Base-by-base conservation (phyloP, 2,113 vertebrate genomes). In the Phodopus roborovskii region DNA sequence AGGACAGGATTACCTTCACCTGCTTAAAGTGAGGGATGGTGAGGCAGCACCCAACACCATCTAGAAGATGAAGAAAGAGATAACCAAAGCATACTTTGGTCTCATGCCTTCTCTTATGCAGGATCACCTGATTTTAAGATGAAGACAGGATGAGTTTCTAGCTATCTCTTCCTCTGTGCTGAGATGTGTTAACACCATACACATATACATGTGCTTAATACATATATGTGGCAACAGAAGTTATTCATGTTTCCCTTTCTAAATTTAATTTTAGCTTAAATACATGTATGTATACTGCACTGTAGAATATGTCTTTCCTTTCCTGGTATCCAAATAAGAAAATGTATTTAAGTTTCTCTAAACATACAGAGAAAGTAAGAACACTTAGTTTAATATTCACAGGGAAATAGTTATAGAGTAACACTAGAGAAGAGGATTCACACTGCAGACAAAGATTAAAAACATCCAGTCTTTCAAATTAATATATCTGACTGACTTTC, bases 401-500 rank as follows among this genome's bases (percentile, higher is more conserved):
- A 92, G 60, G 94, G 78, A 93, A 78, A 97, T 94, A 95, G 95
- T 97, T 92, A 96, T 73, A 48, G 95, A 97, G 91, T 98, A 97
- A 96, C 92, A 96, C n/a, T 85, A 10, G 17, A 96, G 84, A 92
- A n/a, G 17, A 92, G 60, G 53, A 90, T 95, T 97, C 94, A 95
- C 30, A 95, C 22, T 90, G 88, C 2, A 62, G 84, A 98, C 97
- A 97, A 96, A 96, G 74, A 97, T 87, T 97, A 94, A 97, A 98
- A 98, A 97, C 73, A 97, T 93, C 95, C 91, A 98, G 95, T 98
- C 95, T 98, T 98, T 98, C 97, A 98, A 98, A 98, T 98, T 98
- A 98, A 97, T 98, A 89, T 98, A 98, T 98, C 97, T 98, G 96
- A 97, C 97, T 98, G 97, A 97, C 96, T 99, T 98, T 98, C 96